phyloP scores from a whole-genome alignment of 1,140 invertebrate genomes.

The Bombus impatiens region DNA sequence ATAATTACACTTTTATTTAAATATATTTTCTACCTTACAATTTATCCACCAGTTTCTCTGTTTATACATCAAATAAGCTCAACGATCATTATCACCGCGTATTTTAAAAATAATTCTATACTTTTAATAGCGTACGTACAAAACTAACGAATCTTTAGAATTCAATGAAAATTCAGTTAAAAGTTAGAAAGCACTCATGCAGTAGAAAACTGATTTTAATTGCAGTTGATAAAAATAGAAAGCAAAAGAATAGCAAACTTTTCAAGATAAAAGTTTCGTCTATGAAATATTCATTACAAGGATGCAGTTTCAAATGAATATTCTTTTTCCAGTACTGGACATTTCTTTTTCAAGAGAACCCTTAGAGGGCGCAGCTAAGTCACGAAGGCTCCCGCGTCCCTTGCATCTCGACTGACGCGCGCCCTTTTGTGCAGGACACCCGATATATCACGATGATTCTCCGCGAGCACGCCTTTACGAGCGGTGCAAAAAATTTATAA shows the following conservation, averaged over 20 bases:
- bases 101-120: too few species aligned
- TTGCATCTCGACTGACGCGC: not conserved
- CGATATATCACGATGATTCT: slow-evolving; percentile 62
- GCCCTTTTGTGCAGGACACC: slow-evolving; percentile 54
- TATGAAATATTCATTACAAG: not conserved
- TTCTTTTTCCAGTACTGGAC: not conserved
- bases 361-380: not conserved
- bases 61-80: too few species aligned
- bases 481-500: slow-evolving; percentile 66
- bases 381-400: slow-evolving; percentile 6
- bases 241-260: not conserved
- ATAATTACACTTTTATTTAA: too few species aligned
- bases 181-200: too few species aligned
- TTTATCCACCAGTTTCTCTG: too few species aligned
- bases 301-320: not conserved
- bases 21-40: too few species aligned
- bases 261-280: not conserved
- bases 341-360: not conserved
- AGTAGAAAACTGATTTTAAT: not conserved
- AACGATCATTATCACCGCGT: too few species aligned
- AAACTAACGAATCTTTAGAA: not conserved
- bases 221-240: not conserved
- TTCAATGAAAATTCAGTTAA: not conserved
- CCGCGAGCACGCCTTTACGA: slow-evolving; percentile 63
- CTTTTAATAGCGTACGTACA: too few species aligned